phyloP scores from a whole-genome alignment of 2,888 invertebrate species.

The Pegoplata infirma region DNA sequence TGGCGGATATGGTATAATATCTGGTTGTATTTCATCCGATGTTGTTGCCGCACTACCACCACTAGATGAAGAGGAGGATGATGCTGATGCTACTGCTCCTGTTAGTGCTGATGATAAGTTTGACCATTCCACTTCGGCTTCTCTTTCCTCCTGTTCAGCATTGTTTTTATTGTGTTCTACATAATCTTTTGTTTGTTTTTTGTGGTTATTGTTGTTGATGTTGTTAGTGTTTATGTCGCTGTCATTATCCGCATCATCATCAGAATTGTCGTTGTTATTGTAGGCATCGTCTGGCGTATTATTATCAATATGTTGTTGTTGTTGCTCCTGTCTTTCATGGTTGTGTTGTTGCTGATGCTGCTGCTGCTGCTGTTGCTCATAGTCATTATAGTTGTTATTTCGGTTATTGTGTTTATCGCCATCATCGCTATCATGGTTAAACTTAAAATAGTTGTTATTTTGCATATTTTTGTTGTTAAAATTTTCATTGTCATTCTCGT shows the following conservation, averaged over 20 bases:
- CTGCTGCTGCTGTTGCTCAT: conserved; percentile 29
- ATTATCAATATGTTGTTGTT: conserved; percentile 30
- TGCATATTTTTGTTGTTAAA: conserved; percentile 30
- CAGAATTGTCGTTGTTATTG: conserved; percentile 10
- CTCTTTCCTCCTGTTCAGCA: not conserved
- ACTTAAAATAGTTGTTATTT: conserved; percentile 22
- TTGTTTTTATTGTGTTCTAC: conserved; percentile 3
- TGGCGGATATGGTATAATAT: conserved; percentile 74
- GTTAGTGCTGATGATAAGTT: conserved; percentile 1
- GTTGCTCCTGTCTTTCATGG: conserved; percentile 6
- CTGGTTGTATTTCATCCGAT: conserved; percentile 72
- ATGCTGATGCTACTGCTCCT: not conserved
- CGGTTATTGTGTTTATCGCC: conserved; percentile 51
- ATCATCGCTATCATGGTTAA: conserved; percentile 15
- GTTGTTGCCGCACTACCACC: conserved; percentile 19
- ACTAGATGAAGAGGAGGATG: too few relatives aligned
- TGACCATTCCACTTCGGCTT: conserved; percentile 13
- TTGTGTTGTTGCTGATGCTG: conserved; percentile 16
- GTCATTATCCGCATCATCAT: conserved; percentile 31
- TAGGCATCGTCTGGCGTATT: conserved; percentile 44
- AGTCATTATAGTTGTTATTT: conserved; percentile 40
- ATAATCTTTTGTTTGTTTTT: conserved; percentile 38
- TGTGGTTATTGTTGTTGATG: conserved; percentile 26
- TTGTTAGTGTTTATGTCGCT: conserved; percentile 45
- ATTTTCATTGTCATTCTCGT: conserved; percentile 50